Evolutionary conservation across 2,113 vertebrate species (phyloP).

Genomic region (Toxostoma redivivum): DNA sequence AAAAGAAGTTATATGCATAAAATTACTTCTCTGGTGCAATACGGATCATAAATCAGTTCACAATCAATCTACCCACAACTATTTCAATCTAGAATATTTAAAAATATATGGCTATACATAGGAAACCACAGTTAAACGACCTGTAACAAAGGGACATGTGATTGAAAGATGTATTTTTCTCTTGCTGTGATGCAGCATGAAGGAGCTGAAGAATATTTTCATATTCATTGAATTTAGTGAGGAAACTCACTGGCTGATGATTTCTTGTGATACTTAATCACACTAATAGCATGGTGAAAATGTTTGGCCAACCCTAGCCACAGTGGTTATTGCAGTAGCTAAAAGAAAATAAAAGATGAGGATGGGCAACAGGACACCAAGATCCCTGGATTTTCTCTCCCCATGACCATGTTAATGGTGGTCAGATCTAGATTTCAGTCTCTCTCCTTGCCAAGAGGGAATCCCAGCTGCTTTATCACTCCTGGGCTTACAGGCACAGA

Average conservation of each 20-base stretch:
- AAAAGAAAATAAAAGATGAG: neutral
- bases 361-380: rapidly evolving
- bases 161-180: neutral
- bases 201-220: neutral
- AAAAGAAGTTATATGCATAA: slow-evolving; percentile 95
- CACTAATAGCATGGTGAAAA: neutral
- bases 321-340: neutral
- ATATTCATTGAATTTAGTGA: neutral
- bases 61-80: slow-evolving; percentile 80
- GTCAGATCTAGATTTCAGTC: neutral
- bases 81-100: slow-evolving; percentile 68
- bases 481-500: neutral
- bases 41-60: slow-evolving; percentile 91
- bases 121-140: neutral
- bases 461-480: neutral
- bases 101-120: slow-evolving; percentile 5
- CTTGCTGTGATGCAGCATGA: neutral
- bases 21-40: slow-evolving; percentile 88
- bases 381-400: neutral
- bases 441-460: neutral
- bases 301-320: neutral
- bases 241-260: neutral
- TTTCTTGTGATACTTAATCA: neutral
- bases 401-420: rapidly evolving
- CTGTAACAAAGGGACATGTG: neutral